Base-by-base conservation (phyloP, 53 echinoderm and acorn worm genomes). In the Temnopleurus reevesii region DNA sequence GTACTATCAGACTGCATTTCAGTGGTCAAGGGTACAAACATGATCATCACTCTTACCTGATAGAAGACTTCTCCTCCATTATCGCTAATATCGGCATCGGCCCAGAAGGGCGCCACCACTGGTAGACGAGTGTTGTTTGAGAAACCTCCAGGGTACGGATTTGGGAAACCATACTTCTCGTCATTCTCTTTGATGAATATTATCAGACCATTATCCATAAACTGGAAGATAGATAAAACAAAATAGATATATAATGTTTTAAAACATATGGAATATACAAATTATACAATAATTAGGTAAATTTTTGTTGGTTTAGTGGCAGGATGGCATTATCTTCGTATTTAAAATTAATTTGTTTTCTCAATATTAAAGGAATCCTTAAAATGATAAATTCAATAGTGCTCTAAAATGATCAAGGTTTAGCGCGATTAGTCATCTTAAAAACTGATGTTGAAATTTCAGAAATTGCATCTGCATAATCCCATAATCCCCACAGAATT, bases 171-270 rank as follows among this genome's bases (percentile, higher is more conserved):
- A 83, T 84, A 93, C 83, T 93, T 97, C 28, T 92, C 93, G 4
- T 89, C 95, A 77, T 95, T 97, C 63, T 95, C 92, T 12, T 97
- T 92, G 49, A 90, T 77, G 56, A 97, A 92, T 25, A 93, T 91
- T 13, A 97, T 86, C 25, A 97, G 71, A 24, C 97, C 97, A 49
- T 97, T 97, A 90, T 97, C 97, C 90, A 93, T 91, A 59, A 97
- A 97, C 97, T 97, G 55, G 26, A 26, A 54, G 21, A 18, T 15
- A 59, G 59, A 45, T 1, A 43, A 84, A 77, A 77, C 4, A 13
- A 2, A 21, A 55, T n/a, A 66, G 0, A 30, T 3, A 29, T 56
- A 56, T n/a, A n/a, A n/a, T 56, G 24, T 5, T 24, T 58, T 25
- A 58, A 9, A 21, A 58, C 12, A 12, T 59, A 21, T 29, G 59